Evolutionary conservation across 2,888 invertebrate species (phyloP).

Genomic region (Synergus japonicus): DNA sequence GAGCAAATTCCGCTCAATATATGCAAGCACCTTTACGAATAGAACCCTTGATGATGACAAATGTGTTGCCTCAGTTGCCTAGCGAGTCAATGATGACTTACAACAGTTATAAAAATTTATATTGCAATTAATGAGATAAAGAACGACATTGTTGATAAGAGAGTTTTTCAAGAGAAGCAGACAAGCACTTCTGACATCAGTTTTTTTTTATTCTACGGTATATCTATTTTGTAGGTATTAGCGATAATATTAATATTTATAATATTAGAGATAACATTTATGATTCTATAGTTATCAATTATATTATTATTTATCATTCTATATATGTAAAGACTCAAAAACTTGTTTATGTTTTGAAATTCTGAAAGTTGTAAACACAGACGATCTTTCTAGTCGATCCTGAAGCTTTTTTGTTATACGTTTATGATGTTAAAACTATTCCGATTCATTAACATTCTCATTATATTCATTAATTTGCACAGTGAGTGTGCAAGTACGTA

Average conservation of each 20-base stretch:
- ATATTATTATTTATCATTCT: too few species aligned
- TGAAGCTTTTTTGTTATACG: not conserved
- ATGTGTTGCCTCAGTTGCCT: constrained; percentile 35
- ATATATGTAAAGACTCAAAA: not conserved
- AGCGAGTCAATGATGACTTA: not conserved
- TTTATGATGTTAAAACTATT: constrained; percentile 16
- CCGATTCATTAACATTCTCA: constrained; percentile 47
- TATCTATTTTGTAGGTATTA: too few species aligned
- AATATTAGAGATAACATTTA: too few species aligned
- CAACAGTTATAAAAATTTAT: constrained; percentile 8
- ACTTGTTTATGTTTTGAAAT: constrained; percentile 15
- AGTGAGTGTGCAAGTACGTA: constrained; percentile 8
- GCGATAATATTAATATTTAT: too few species aligned
- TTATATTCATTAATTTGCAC: constrained; percentile 40
- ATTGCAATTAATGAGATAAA: constrained; percentile 29
- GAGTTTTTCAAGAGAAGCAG: constrained; percentile 1
- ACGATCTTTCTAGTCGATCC: constrained; percentile 10
- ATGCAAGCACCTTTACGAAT: not conserved
- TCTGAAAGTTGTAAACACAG: constrained; percentile 4
- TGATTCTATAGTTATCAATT: too few species aligned
- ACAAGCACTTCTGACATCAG: too few species aligned
- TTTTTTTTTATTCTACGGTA: too few species aligned
- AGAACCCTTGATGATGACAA: constrained; percentile 19
- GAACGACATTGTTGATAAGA: constrained; percentile 5
- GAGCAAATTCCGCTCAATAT: not conserved